Conservation (phyloP, 1,140 invertebrate genomes). For the Mycetomoellerius zeteki region DNA sequence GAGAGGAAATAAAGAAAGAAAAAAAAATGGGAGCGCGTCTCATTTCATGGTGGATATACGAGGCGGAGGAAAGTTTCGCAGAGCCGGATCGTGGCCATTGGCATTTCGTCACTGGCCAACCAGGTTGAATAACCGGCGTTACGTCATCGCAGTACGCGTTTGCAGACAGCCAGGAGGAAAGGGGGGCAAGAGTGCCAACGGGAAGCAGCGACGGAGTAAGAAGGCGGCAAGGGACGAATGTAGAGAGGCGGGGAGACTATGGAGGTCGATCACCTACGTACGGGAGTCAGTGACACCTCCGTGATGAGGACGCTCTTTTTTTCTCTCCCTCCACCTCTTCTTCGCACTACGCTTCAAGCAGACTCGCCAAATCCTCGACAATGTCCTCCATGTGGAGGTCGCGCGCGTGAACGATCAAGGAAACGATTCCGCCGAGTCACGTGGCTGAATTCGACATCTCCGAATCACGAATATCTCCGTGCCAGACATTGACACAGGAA, state of each 20-base stretch:
- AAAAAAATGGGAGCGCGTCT: constrained; percentile 43
- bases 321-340: background rate
- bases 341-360: constrained; percentile 30
- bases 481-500: background rate
- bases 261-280: constrained; percentile 87
- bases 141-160: constrained; percentile 85
- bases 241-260: constrained; percentile 78
- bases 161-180: constrained; percentile 64
- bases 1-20: constrained; percentile 25
- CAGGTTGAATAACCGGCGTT: constrained; percentile 87
- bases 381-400: constrained; percentile 68
- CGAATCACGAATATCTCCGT: background rate
- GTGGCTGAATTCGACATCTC: constrained; percentile 37
- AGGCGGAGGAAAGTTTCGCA: constrained; percentile 71
- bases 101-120: constrained; percentile 85
- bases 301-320: constrained; percentile 81
- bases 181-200: constrained; percentile 72
- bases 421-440: constrained; percentile 54
- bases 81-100: constrained; percentile 79
- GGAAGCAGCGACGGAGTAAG: constrained; percentile 63
- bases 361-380: constrained; percentile 57
- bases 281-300: constrained; percentile 87
- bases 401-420: constrained; percentile 22
- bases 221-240: constrained; percentile 60
- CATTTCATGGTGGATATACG: constrained; percentile 6